phyloP scores from a whole-genome alignment of 1,140 invertebrate genomes.

The Trichomalopsis sarcophagae region DNA sequence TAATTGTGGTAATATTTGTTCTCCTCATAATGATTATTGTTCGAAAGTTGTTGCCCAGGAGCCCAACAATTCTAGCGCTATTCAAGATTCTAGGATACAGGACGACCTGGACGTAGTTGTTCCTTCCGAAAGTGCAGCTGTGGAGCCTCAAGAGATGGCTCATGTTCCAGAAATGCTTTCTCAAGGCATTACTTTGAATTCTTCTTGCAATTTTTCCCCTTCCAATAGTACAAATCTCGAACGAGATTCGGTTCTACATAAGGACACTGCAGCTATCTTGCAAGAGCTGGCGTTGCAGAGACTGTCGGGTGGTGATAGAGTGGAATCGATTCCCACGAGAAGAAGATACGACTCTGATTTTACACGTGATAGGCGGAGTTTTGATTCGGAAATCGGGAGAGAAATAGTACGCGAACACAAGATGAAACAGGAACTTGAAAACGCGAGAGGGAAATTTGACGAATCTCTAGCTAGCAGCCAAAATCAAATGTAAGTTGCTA shows the following conservation, averaged over 20 bases:
- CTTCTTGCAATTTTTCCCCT: background rate
- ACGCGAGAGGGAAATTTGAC: slow-evolving; percentile 64
- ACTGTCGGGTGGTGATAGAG: slow-evolving; percentile 62
- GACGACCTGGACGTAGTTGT: slow-evolving; percentile 65
- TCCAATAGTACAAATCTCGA: slow-evolving; percentile 41
- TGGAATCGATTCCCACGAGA: slow-evolving; percentile 54
- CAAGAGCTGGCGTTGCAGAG: slow-evolving; percentile 70
- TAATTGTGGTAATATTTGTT: slow-evolving; percentile 58
- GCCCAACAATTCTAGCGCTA: background rate
- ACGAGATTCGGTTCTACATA: slow-evolving; percentile 64
- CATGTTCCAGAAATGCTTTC: slow-evolving; percentile 68
- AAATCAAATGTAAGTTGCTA: slow-evolving; percentile 44
- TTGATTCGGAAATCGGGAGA: slow-evolving; percentile 77
- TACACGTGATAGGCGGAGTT: slow-evolving; percentile 68
- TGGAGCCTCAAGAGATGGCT: slow-evolving; percentile 68
- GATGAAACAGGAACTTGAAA: slow-evolving; percentile 75
- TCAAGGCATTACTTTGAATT: slow-evolving; percentile 46
- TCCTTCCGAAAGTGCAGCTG: slow-evolving; percentile 68
- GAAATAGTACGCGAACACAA: slow-evolving; percentile 75
- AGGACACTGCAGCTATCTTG: slow-evolving; percentile 69
- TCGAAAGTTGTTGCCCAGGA: slow-evolving; percentile 5
- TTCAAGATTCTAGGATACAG: slow-evolving; percentile 3
- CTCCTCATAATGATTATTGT: slow-evolving; percentile 45
- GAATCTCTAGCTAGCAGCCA: slow-evolving; percentile 53
- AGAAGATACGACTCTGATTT: slow-evolving; percentile 63